Evolutionary conservation across 2,888 invertebrate species (phyloP), one percentile per base, ranked within the genome.

Genomic region (Selenia dentaria): DNA sequence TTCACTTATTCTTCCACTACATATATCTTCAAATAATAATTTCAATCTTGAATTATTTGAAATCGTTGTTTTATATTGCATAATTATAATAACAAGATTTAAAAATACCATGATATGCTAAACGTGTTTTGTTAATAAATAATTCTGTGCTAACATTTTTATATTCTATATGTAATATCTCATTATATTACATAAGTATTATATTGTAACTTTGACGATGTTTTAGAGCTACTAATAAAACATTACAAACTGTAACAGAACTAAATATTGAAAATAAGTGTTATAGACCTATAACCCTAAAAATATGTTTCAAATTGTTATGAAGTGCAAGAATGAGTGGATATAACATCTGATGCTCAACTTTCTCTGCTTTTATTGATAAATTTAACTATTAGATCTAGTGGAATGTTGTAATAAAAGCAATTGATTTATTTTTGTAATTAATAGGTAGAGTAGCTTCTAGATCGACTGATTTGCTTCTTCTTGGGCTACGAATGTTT

Each of bases 261-360:
- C n/a, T n/a, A n/a, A n/a, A n/a, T n/a, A n/a, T n/a, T n/a, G n/a
- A n/a, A n/a, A n/a, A n/a, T n/a, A n/a, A n/a, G n/a, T n/a, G n/a
- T n/a, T n/a, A n/a, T n/a, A n/a, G n/a, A n/a, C n/a, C n/a, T n/a
- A n/a, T n/a, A n/a, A n/a, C n/a, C n/a, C n/a, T n/a, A 12, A 11
- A 33, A 31, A 33, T 42, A 54, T 49, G 76, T 85, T 85, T 84
- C 82, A 85, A 82, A 82, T 82, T 84, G 76, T 83, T 80, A 74
- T 73, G 29, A 33, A 49, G 69, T 80, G 82, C 73, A 62, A 70
- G 80, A 86, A 83, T 85, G 65, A 80, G 86, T 83, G 84, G 83
- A 74, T 35, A 51, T 56, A 51, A 38, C 34, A 48, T 86, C 87
- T 86, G 80, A 89, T 89, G 88, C 88, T 89, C 88, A 89, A 88